A percentile compares a stretch with the other conserved stretches of the same genome.
phyloP scores from a whole-genome alignment of 2,797 vertebrate species.

The Eutrigla gurnardus region DNA sequence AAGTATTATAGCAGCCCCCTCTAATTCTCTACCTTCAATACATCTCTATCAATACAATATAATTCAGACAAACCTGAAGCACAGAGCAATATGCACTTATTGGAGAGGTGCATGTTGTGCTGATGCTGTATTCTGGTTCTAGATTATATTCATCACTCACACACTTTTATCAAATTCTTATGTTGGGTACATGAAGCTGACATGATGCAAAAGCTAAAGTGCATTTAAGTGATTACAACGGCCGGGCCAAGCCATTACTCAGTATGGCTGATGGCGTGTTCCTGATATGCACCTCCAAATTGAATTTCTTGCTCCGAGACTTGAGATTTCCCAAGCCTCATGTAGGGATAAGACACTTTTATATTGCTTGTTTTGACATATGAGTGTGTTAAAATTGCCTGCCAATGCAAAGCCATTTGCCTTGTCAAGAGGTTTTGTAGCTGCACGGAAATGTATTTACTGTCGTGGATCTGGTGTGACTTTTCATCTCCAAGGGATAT shows the following conservation, averaged over 20 bases:
- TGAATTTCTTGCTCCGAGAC: slow-evolving; percentile 63
- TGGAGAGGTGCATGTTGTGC: slow-evolving; percentile 64
- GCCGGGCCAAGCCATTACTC: slow-evolving; percentile 56
- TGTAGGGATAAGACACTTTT: slow-evolving; percentile 59
- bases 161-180: slow-evolving; percentile 78
- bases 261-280: slow-evolving; percentile 65
- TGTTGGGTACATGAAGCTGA: slow-evolving; percentile 65
- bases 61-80: slow-evolving; percentile 67
- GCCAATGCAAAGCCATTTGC: slow-evolving; percentile 62
- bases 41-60: slow-evolving; percentile 80
- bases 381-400: slow-evolving; percentile 67
- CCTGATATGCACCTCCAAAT: slow-evolving; percentile 63
- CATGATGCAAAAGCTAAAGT: slow-evolving; percentile 63
- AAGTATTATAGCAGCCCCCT: slow-evolving; percentile 67
- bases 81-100: slow-evolving; percentile 62
- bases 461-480: slow-evolving; percentile 49
- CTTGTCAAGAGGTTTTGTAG: slow-evolving; percentile 52
- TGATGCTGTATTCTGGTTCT: slow-evolving; percentile 48
- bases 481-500: slow-evolving; percentile 35
- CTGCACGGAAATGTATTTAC: slow-evolving; percentile 65
- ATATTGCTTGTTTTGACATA: slow-evolving; percentile 72
- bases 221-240: slow-evolving; percentile 71
- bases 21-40: slow-evolving; percentile 79
- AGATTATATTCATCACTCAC: slow-evolving; percentile 71
- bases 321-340: slow-evolving; percentile 66